These are phyloP conservation scores for Horisme vitalbata DNA, from an alignment of 2,888 invertebrate genomes.

Conservation along the genomic window DNA sequence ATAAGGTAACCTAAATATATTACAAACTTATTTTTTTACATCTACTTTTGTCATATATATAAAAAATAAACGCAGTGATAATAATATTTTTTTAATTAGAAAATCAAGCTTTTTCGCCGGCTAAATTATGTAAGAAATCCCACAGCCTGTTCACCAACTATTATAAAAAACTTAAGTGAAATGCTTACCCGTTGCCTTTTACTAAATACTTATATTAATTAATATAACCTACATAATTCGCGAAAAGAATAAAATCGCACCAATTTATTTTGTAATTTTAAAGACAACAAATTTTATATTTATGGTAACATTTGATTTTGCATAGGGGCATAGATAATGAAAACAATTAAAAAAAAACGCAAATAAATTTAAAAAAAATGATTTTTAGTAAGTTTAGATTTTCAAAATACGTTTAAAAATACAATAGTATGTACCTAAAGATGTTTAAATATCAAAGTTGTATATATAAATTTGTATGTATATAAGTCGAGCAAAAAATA, in stretches of 20 bases:
- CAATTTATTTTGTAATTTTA: conserved; percentile 19
- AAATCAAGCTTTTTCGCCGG: conserved; percentile 27
- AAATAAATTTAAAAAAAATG: too few relatives aligned
- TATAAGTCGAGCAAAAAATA: conserved; percentile 5
- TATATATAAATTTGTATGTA: too few relatives aligned
- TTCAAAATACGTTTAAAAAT: too few relatives aligned
- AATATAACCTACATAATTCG: not conserved
- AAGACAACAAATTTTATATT: conserved; percentile 32
- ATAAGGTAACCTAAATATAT: too few relatives aligned
- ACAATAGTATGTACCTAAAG: too few relatives aligned
- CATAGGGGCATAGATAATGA: too few relatives aligned
- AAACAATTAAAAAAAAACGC: too few relatives aligned
- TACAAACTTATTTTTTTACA: too few relatives aligned
- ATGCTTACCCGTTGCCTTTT: conserved; percentile 59
- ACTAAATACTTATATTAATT: conserved; percentile 30
- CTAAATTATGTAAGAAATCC: conserved; percentile 31
- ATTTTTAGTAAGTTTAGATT: too few relatives aligned
- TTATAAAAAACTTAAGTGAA: conserved; percentile 43
- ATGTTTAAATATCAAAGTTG: too few relatives aligned
- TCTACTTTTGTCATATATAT: too few relatives aligned
- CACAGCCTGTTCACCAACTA: conserved; percentile 46
- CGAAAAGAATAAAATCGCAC: conserved; percentile 20
- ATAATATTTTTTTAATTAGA: conserved; percentile 8
- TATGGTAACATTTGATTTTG: too few relatives aligned
- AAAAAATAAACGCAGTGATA: conserved; percentile 3